Base-by-base conservation (phyloP, 1,140 invertebrate species). In the Drosophila trapezifrons region DNA sequence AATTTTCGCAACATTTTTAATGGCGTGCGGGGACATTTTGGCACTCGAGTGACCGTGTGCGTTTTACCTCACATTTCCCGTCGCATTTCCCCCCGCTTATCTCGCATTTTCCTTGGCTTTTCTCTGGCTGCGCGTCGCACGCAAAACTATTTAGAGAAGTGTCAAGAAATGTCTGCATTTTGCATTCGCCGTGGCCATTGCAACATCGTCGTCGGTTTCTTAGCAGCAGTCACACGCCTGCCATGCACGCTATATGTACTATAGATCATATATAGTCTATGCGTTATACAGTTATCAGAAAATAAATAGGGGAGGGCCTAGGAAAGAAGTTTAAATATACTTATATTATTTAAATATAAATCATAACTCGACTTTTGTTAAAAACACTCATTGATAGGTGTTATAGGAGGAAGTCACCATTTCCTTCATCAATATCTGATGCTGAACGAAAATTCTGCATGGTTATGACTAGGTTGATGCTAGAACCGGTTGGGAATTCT, bases 91-190 rank as follows among this genome's bases (percentile, higher is more conserved):
- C 29, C n/a, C 25, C 9, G 18, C 13, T 46, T 52, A 32, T 17
- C 10, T 49, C 45, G 22, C 42, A 37, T 78, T 40, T 78, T 60
- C 56, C 55, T 55, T 54, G 49, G 52, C 22, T 52, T 49, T 66
- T 54, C 63, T 42, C 63, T 52, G 70, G 42, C 51, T 70, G 65
- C 35, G 77, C 79, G 78, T 77, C 69, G 80, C 84, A 89, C 80
- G 84, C 84, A 84, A 89, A 85, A 89, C 84, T 89, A 89, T 89
- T 89, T 89, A 89, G 84, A 89, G 85, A 89, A 89, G 84, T 89
- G 84, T 89, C 84, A 89, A 89, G 84, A 89, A 89, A 89, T 89
- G 84, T 89, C 84, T 89, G 80, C 84, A 89, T 89, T 84, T 71
- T 76, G 73, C 73, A 76, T 76, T 76, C 54, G 81, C 49, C 45